Conservation (phyloP, 1,140 invertebrate species). For the Uloborus diversus region DNA sequence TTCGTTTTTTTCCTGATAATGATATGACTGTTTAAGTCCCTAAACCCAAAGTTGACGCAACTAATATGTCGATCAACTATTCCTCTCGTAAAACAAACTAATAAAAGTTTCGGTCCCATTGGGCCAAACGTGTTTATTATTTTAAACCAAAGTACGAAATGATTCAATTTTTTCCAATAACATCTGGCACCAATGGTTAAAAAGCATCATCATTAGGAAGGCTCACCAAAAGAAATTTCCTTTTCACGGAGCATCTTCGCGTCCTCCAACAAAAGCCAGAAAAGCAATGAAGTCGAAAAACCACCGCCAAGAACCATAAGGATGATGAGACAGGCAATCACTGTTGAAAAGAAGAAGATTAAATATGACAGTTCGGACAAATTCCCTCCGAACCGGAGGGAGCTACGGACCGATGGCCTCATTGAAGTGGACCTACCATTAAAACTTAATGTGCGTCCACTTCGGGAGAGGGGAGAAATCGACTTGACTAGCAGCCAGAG, state of each 20-base stretch:
- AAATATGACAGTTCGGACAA: neutral
- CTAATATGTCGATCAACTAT: too few relatives aligned
- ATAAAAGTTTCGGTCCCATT: too few relatives aligned
- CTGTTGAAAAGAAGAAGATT: neutral
- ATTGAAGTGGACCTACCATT: slow-evolving; percentile 42
- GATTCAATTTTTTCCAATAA: too few relatives aligned
- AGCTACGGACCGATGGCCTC: slow-evolving; percentile 31
- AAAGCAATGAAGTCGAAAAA: neutral
- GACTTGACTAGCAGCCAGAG: slow-evolving; percentile 33
- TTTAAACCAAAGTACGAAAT: too few relatives aligned
- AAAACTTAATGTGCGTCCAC: slow-evolving; percentile 41
- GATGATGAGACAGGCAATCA: neutral
- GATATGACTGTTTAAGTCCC: too few relatives aligned
- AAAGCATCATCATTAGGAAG: too few relatives aligned
- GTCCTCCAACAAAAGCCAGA: neutral
- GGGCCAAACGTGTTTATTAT: too few relatives aligned
- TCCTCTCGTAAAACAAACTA: too few relatives aligned
- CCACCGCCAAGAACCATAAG: neutral
- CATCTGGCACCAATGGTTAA: too few relatives aligned
- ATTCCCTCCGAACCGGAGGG: neutral
- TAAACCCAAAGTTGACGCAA: too few relatives aligned
- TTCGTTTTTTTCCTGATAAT: too few relatives aligned
- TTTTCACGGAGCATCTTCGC: neutral
- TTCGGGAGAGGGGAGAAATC: neutral
- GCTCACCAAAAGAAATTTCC: too few relatives aligned